Evolutionary conservation across 2,113 vertebrate genomes (phyloP).

Genomic region (Heliornis fulica): DNA sequence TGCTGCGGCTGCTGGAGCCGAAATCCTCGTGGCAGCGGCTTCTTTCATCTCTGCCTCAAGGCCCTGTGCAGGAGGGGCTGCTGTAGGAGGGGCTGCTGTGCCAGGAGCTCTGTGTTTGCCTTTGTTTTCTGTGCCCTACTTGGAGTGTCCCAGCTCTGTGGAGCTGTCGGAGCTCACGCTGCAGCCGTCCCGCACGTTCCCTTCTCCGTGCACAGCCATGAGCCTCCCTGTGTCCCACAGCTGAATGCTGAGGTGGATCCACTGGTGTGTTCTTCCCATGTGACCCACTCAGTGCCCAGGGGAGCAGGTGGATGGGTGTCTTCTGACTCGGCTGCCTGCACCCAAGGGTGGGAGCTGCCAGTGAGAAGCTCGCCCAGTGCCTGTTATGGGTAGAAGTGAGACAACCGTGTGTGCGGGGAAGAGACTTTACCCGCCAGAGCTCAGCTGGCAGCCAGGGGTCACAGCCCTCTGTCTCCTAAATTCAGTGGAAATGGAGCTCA

Average conservation of each 20-base stretch:
- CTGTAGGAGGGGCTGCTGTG: not conserved
- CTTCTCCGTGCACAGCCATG: fast-evolving
- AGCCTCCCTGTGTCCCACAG: not conserved
- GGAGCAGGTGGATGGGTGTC: not conserved
- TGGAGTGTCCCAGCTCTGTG: not conserved
- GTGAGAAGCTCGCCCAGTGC: not conserved
- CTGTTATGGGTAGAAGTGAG: too few species aligned
- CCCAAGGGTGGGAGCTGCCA: not conserved
- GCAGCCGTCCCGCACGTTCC: fast-evolving
- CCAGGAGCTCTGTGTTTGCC: not conserved
- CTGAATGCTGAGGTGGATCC: not conserved
- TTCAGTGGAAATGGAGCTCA: too few species aligned
- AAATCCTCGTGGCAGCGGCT: not conserved
- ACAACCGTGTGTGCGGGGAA: too few species aligned
- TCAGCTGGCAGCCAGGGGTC: too few species aligned
- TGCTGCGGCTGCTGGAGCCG: not conserved
- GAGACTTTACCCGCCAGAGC: too few species aligned
- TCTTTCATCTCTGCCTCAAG: not conserved
- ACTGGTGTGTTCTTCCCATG: fast-evolving
- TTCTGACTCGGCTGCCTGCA: too few species aligned
- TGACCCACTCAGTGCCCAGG: too few species aligned
- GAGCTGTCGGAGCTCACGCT: not conserved
- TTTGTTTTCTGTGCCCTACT: not conserved
- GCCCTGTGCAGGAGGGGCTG: fast-evolving
- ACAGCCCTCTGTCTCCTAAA: too few species aligned